Conservation (phyloP, 1,140 invertebrate genomes). For the Lepidurus apus region DNA sequence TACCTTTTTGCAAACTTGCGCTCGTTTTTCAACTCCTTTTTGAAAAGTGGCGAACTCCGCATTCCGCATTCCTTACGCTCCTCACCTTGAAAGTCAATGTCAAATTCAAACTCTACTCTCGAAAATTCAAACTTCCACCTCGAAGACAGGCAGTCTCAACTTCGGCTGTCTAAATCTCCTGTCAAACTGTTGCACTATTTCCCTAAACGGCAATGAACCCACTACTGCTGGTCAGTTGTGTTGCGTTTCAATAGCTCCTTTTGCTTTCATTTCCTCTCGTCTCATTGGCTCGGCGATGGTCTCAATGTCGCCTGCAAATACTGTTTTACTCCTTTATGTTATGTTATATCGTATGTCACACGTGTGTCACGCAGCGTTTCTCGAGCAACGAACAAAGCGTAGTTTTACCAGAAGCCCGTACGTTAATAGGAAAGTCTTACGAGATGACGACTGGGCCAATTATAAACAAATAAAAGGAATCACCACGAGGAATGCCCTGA, state of each 20-base stretch:
- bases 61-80: too few species aligned
- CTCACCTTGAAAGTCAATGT: too few species aligned
- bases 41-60: too few species aligned
- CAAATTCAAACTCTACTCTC: too few species aligned
- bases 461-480: not conserved
- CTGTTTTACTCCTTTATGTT: constrained; percentile 1
- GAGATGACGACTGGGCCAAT: not conserved
- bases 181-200: not conserved
- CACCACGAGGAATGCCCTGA: not conserved
- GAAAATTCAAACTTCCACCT: too few species aligned
- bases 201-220: not conserved
- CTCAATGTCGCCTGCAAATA: constrained; percentile 2
- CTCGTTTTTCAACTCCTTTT: too few species aligned
- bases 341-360: not conserved
- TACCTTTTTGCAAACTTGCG: not conserved
- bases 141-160: too few species aligned
- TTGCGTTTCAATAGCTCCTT: not conserved
- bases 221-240: constrained; percentile 8
- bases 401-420: constrained; percentile 16
- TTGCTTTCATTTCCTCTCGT: not conserved
- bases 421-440: constrained; percentile 16
- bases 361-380: constrained; percentile 32
- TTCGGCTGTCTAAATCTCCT: not conserved
- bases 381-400: constrained; percentile 35
- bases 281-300: not conserved